Base-by-base conservation (phyloP, 2,113 vertebrate genomes). In the Phalacrocorax carbo region DNA sequence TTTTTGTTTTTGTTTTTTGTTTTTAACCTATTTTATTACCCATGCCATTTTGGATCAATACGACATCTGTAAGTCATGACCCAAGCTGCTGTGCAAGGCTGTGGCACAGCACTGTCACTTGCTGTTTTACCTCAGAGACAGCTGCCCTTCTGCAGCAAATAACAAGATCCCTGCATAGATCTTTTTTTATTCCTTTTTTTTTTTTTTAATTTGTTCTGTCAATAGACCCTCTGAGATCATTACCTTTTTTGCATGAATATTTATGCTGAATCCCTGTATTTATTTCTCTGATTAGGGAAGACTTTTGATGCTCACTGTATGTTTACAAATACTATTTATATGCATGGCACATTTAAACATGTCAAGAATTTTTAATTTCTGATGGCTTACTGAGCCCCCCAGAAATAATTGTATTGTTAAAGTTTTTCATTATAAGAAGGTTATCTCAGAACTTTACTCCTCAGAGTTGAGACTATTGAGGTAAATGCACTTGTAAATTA, bases 1-100 rank as follows among this genome's bases (percentile, higher is more conserved):
- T 13, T 13, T 44, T 44, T 13, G 42, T 44, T 44, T 54, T 66
- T 20, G 0, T 34, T 10, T n/a, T 48, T 29, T 22, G 22, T 57
- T 57, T 44, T 38, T 11, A 30, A 18, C 15, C 30, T 48, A 11
- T 70, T 80, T 48, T 55, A 65, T 76, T 80, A 76, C 22, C 7
- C 21, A 8, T 66, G 73, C 23, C 14, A 19, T 55, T 87, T 71
- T 29, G 21, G 64, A 88, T 81, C 69, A 61, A 77, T 68, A 62
- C 0, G 1, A 55, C 34, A 60, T 49, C 62, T 0, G 0, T 5
- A 65, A 84, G 40, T 29, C 10, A 18, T 55, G 73, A 76, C 29
- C 27, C 16, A 72, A 60, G 12, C 23, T 82, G 58, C 75, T 57
- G 42, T 12, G 11, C 11, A 15, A 52, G 26, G 57, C 68, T 85